phyloP scores from a whole-genome alignment of 2,113 vertebrate species.

The Smithornis capensis region DNA sequence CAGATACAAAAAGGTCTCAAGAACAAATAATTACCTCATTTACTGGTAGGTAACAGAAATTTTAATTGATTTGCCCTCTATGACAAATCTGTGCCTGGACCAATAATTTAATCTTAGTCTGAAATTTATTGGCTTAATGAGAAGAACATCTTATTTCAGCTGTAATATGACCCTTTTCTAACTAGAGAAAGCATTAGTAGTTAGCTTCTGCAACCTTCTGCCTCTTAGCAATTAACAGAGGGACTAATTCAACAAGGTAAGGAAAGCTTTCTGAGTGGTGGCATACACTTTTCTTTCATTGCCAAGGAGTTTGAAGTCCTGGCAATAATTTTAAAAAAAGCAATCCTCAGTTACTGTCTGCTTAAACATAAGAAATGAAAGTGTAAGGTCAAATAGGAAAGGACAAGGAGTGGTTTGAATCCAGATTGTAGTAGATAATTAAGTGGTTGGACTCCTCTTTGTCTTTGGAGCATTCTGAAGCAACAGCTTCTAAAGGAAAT shows the following conservation, averaged over 20 bases:
- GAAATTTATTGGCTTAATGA: slow-evolving; percentile 39
- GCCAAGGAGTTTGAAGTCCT: background rate
- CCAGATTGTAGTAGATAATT: background rate
- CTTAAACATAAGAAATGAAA: background rate
- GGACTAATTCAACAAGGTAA: background rate
- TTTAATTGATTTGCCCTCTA: slow-evolving; percentile 47
- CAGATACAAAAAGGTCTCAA: slow-evolving; percentile 12
- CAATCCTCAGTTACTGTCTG: background rate
- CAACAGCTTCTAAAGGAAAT: background rate
- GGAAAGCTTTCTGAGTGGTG: background rate
- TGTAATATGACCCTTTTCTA: slow-evolving; percentile 13
- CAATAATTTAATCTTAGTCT: slow-evolving; percentile 46
- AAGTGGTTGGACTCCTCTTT: background rate
- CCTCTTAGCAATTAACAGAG: background rate
- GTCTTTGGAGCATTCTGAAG: background rate
- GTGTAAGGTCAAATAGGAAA: background rate
- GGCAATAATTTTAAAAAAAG: background rate
- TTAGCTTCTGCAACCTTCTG: slow-evolving; percentile 44
- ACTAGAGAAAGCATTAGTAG: background rate
- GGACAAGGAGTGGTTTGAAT: background rate
- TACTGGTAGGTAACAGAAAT: slow-evolving; percentile 8
- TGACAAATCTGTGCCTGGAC: slow-evolving; percentile 9
- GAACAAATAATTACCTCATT: slow-evolving; percentile 54
- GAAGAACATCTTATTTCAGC: slow-evolving; percentile 37
- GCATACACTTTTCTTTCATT: background rate